Base-by-base conservation (phyloP, 2,888 invertebrate genomes). In the Ochlodes sylvanus region DNA sequence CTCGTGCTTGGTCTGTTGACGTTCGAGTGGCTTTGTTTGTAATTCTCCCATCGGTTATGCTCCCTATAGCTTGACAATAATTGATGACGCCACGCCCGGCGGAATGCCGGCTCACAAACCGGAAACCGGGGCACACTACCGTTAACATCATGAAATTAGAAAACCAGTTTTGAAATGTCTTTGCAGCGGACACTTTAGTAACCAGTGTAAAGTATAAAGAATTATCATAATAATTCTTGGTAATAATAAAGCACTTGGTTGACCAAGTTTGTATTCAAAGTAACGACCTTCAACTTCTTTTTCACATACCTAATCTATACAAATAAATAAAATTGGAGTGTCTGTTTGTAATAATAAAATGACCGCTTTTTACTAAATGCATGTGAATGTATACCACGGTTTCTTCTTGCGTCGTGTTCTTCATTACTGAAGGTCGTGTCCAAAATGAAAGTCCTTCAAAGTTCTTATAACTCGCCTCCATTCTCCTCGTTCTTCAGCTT, bases 81-180 rank as follows among this genome's bases (percentile, higher is more conserved):
- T 83, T 86, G 86, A 89, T 89, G 87, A 89, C 85, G 85, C 78
- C 83, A 86, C 84, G 81, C 83, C 83, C 73, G 65, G 42, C 78
- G 88, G 88, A 84, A 88, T 88, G 87, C 82, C 76, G 80, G 86
- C 79, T 78, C 77, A 82, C 81, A 77, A 81, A 85, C 86, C 89
- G 90, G 89, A 88, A 88, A 90, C 83, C 83, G 79, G 85, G 78
- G 80, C 89, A 84, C 82, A 81, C 83, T 88, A 89, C 91, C 88
- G 91, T 89, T 92, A 90, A 73, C 82, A 80, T 79, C 79, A 78
- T 85, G 80, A 85, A 86, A 88, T 90, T 89, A 88, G 85, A 86
- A 85, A 86, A 87, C 84, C 75, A 76, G 86, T 83, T 84, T 77
- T 73, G 74, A 79, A 73, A 74, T 50, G 41, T 32, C 47, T 32